A percentile compares a stretch with the other conserved stretches of the same genome.
These are phyloP conservation scores for Eurystomus gularis DNA, from an alignment of 2,113 vertebrate species.

Conservation along the genomic window DNA sequence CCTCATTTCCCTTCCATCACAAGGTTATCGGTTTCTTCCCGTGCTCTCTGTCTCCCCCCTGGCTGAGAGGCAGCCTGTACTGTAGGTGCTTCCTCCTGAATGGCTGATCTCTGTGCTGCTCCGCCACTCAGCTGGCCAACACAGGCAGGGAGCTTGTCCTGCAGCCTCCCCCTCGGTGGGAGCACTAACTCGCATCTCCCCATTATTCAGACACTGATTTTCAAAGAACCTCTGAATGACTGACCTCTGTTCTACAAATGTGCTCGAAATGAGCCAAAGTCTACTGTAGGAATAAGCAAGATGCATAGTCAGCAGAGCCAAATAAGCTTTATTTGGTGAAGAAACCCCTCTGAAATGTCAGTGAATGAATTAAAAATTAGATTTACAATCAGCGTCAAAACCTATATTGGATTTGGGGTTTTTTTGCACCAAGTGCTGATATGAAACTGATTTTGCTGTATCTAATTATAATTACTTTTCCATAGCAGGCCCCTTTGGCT, in stretches of 20 bases:
- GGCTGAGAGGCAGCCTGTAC: not conserved
- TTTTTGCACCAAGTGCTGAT: not conserved
- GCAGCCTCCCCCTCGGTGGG: not conserved
- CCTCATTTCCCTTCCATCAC: not conserved
- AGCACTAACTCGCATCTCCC: not conserved
- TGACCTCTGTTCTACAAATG: not conserved
- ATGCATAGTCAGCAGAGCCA: not conserved
- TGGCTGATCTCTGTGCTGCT: not conserved
- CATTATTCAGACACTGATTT: not conserved
- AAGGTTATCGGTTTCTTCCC: not conserved
- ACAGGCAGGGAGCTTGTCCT: not conserved
- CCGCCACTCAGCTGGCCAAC: not conserved
- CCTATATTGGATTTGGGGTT: not conserved
- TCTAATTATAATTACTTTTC: constrained; percentile 20
- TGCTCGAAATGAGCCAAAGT: not conserved
- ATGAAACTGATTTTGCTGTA: not conserved
- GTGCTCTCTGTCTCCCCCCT: accelerated
- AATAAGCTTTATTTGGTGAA: not conserved
- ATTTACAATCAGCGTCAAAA: not conserved
- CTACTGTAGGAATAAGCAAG: not conserved
- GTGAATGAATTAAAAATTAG: not conserved
- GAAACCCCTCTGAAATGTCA: not conserved
- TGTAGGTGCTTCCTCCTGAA: not conserved
- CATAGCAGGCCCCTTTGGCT: constrained; percentile 90
- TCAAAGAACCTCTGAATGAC: not conserved